Conservation (phyloP, 2,113 vertebrate species). For the Sinocyclocheilus anshuiensis region DNA sequence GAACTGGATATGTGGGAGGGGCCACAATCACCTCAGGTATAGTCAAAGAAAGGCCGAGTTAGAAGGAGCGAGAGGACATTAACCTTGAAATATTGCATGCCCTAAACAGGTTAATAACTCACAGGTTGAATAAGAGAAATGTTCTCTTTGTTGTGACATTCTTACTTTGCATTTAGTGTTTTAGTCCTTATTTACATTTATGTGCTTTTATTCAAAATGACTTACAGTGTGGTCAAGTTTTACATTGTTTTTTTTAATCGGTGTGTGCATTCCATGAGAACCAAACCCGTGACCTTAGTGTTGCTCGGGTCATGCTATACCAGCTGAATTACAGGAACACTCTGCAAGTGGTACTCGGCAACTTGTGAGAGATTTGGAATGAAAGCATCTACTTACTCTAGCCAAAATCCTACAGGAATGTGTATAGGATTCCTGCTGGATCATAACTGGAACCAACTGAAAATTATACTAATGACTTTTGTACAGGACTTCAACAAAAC, state of each 20-base stretch:
- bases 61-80: conserved; percentile 35
- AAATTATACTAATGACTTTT: neutral
- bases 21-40: conserved; percentile 7
- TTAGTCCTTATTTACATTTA: neutral
- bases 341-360: neutral
- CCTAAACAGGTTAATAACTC: conserved; percentile 19
- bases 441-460: neutral
- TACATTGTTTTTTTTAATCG: neutral
- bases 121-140: neutral
- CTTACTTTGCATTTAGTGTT: neutral
- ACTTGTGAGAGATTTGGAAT: neutral
- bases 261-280: neutral
- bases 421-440: too few relatives aligned
- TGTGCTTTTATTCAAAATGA: neutral
- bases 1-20: conserved; percentile 43
- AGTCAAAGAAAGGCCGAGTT: conserved; percentile 12
- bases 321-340: neutral
- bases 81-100: conserved; percentile 41
- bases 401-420: neutral
- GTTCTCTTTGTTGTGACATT: neutral
- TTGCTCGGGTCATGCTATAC: neutral
- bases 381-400: neutral
- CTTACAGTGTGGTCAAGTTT: neutral
- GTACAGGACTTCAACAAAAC: neutral
- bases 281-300: neutral